Evolutionary conservation across 2,113 vertebrate genomes (phyloP), one percentile per base, ranked within the genome.

Genomic region (Marcusenius ussheri): DNA sequence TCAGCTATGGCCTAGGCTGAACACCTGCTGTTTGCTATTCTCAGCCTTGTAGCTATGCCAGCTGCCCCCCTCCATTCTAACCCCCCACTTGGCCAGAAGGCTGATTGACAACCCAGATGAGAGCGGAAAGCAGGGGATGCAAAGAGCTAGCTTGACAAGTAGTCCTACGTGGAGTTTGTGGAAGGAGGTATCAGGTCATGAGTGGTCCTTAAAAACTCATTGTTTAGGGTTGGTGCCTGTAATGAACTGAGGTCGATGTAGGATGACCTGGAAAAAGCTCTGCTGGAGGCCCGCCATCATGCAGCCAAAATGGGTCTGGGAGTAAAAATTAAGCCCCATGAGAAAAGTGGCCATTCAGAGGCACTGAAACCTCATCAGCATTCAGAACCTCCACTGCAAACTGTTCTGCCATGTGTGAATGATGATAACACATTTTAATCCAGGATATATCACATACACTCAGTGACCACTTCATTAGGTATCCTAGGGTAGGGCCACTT

Each of bases 1-100:
- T 77, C 88, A 88, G 3, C 45, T 46, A 46, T 74, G 58, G 66
- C 88, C 58, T 27, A 62, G 88, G 3, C 27, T 27, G 62, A 66
- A 45, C 88, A 89, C 88, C 88, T 89, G 88, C 70, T 89, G 88
- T 83, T 70, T 74, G 70, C 88, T 89, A 89, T 89, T 89, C 88
- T 89, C 85, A 70, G 88, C 47, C 70, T 35, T 27, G 5, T 51
- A 70, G 88, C 49, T 89, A 53, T 77, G 88, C 46, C 70, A 80
- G 27, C 62, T 70, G 62, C 62, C 62, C 88, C 66, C 70, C 84
- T 11, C 47, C 45, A 27, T 47, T n/a, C 66, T n/a, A 74, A 74
- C 62, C 88, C 83, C n/a, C 27, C n/a, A 7, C 13, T 31, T 21
- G 88, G 70, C 31, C 49, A 80, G 70, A 70, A 80, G 70, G 88